Evolutionary conservation across 2,113 vertebrate genomes (phyloP).

Genomic region (Myrmophylax atrothorax): DNA sequence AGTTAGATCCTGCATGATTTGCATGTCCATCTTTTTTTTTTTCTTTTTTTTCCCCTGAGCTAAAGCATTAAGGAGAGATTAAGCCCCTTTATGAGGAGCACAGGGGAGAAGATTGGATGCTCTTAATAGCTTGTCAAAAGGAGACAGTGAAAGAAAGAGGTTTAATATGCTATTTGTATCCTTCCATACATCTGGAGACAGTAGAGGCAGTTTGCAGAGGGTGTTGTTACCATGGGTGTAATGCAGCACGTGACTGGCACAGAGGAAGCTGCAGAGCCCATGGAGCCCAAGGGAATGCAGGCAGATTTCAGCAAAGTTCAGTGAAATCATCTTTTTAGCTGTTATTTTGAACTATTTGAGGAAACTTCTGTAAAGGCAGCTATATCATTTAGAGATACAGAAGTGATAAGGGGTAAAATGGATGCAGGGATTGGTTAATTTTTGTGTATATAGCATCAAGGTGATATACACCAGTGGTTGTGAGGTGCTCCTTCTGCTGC

Average conservation of each 20-base stretch:
- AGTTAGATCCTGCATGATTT: conserved; percentile 37
- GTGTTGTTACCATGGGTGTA: not conserved
- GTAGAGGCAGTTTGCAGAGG: not conserved
- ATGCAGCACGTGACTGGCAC: not conserved
- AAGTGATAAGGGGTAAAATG: not conserved
- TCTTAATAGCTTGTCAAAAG: conserved; percentile 63
- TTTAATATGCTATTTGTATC: conserved; percentile 53
- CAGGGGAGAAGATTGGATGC: conserved; percentile 15
- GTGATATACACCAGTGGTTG: not conserved
- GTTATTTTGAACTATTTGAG: not conserved
- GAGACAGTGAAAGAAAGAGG: conserved; percentile 27
- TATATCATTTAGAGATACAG: not conserved
- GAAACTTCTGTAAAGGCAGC: not conserved
- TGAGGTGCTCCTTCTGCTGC: not conserved
- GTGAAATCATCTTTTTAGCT: not conserved
- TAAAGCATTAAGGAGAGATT: conserved; percentile 48
- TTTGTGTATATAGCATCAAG: not conserved
- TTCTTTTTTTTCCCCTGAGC: conserved; percentile 39
- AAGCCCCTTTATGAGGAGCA: conserved; percentile 44
- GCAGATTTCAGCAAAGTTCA: not conserved
- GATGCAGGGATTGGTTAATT: not conserved
- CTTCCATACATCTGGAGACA: conserved; percentile 33
- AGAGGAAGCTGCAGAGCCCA: not conserved
- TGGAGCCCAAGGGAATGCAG: not conserved
- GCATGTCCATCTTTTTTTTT: conserved; percentile 33